Base-by-base conservation (phyloP, 2,888 invertebrate genomes). In the Nudaria mundana region DNA sequence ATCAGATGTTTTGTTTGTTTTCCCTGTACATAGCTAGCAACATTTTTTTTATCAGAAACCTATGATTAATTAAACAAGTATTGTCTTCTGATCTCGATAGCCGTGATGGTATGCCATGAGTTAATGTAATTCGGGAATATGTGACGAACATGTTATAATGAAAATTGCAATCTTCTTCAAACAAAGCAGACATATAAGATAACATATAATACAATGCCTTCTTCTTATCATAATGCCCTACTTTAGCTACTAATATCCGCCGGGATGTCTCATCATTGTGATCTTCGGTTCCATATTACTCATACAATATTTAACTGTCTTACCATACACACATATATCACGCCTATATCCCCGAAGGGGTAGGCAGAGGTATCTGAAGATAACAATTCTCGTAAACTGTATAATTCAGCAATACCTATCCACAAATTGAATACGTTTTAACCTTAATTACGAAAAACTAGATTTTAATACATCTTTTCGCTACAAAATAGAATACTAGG, bases 201-300 rank as follows among this genome's bases (percentile, higher is more conserved):
- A 71, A 70, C 51, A 56, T 62, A 59, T 61, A 52, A 67, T 55
- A 53, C 48, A 53, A 48, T 48, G 46, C 56, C 58, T 54, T 64
- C 63, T 58, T 60, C 64, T 64, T 63, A 64, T 56, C n/a, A 57
- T 57, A 44, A 39, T 61, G 77, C 47, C 71, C 80, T 69, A 81
- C 72, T 71, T 80, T n/a, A 66, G 74, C 75, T 73, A 66, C 71
- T 76, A 77, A 75, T 75, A 81, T 76, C 74, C 73, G 72, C 56
- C 50, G 53, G 37, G 11, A 55, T 73, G 66, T 71, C 44, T 68
- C 68, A 66, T 56, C 11, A n/a, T n/a, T n/a, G n/a, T n/a, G n/a
- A n/a, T n/a, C n/a, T n/a, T n/a, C n/a, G n/a, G n/a, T n/a, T n/a
- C n/a, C n/a, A n/a, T n/a, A n/a, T n/a, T n/a, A n/a, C n/a, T n/a